Evolutionary conservation across 2,797 vertebrate genomes (phyloP).

Genomic region (Gallinago nigripennis): DNA sequence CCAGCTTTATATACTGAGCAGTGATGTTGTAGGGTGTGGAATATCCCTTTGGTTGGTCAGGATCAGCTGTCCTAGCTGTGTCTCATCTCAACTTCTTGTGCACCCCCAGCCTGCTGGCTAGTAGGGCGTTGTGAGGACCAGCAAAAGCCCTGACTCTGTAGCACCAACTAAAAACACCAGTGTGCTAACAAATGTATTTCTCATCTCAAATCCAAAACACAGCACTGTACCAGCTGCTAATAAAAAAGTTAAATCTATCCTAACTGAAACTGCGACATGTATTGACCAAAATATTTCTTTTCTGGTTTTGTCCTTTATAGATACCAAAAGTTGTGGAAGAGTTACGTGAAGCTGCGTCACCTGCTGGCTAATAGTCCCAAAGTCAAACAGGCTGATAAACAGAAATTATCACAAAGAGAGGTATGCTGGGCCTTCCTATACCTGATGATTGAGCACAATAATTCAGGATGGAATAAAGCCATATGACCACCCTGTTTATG

Average conservation of each 20-base stretch:
- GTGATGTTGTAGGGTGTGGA: neutral
- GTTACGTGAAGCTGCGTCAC: conserved; percentile 97
- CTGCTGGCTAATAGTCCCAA: conserved; percentile 98
- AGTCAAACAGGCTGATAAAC: conserved; percentile 97
- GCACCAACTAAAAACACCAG: neutral
- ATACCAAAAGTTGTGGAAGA: conserved; percentile 99
- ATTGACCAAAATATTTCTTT: neutral
- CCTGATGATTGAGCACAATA: neutral
- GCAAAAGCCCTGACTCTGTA: neutral
- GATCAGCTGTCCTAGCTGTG: neutral
- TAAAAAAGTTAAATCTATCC: neutral
- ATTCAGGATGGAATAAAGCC: neutral
- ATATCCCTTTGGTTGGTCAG: neutral
- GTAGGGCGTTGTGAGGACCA: neutral
- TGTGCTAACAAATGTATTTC: neutral
- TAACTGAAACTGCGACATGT: neutral
- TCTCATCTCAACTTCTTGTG: neutral
- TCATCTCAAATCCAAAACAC: neutral
- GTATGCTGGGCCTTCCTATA: conserved; percentile 69
- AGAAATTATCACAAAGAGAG: conserved; percentile 97
- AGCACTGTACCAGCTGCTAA: neutral
- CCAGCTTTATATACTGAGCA: neutral
- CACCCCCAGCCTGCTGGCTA: neutral
- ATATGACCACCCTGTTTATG: neutral
- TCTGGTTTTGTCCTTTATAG: conserved; percentile 77